Conservation (phyloP, 2,888 invertebrate genomes). For the Ormyrus rosae region DNA sequence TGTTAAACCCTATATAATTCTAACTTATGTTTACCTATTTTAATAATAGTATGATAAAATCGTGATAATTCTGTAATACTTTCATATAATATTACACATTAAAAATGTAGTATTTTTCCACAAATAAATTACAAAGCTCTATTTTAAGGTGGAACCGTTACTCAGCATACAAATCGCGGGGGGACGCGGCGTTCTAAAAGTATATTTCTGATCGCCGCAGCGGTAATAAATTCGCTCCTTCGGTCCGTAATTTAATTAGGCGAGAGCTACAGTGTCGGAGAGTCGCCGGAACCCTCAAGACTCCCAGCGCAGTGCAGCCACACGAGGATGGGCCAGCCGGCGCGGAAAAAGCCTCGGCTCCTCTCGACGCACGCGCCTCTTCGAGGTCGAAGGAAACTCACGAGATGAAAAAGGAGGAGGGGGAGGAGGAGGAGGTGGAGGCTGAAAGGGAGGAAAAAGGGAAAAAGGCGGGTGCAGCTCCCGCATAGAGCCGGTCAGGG, state of each 20-base stretch:
- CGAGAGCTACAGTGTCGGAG: conserved; percentile 17
- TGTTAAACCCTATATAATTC: too few relatives aligned
- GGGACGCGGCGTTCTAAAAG: conserved; percentile 21
- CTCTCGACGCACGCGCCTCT: conserved; percentile 14
- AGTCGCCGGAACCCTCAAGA: conserved; percentile 21
- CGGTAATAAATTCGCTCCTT: conserved; percentile 37
- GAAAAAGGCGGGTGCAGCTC: neutral
- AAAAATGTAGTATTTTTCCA: too few relatives aligned
- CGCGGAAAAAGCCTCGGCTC: neutral
- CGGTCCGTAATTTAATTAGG: conserved; percentile 46
- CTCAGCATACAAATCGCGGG: neutral
- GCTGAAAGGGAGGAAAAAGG: conserved; percentile 44
- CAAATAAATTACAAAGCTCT: too few relatives aligned
- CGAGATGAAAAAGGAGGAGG: conserved; percentile 50
- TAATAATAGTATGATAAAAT: neutral
- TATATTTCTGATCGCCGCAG: conserved; percentile 25
- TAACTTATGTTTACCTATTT: too few relatives aligned
- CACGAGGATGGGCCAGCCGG: neutral
- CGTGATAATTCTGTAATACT: neutral
- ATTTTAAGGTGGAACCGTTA: too few relatives aligned
- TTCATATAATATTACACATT: too few relatives aligned
- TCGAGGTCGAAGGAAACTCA: conserved; percentile 33
- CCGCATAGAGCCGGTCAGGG: conserved; percentile 50
- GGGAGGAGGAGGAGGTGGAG: conserved; percentile 45
- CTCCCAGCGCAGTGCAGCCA: neutral